Evolutionary conservation across 2,888 invertebrate species (phyloP).

Genomic region (Diogma glabrata): DNA sequence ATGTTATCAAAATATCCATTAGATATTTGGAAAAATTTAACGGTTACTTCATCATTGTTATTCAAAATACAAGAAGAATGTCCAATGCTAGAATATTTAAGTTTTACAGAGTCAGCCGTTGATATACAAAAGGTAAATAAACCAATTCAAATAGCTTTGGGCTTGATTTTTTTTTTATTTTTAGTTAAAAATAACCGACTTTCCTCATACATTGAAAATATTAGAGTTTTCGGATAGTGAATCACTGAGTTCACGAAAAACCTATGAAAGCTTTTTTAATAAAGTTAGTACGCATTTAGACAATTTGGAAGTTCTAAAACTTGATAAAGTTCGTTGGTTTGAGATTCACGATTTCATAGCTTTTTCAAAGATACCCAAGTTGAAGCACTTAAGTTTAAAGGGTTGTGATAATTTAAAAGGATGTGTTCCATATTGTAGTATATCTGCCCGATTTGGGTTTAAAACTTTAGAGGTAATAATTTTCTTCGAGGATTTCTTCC

Average conservation of each 20-base stretch:
- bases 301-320: slow-evolving; percentile 40
- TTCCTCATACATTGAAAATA: slow-evolving; percentile 49
- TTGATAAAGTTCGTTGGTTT: slow-evolving; percentile 64
- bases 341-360: slow-evolving; percentile 60
- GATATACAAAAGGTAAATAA: slow-evolving; percentile 32
- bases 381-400: slow-evolving; percentile 50
- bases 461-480: slow-evolving; percentile 30
- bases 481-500: no score
- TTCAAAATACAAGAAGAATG: slow-evolving; percentile 26
- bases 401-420: slow-evolving; percentile 56
- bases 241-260: slow-evolving; percentile 26
- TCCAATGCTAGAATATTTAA: slow-evolving; percentile 26
- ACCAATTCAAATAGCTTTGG: no score
- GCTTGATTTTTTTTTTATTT: no score
- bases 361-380: slow-evolving; percentile 52
- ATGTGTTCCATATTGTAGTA: slow-evolving; percentile 64
- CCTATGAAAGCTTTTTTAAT: slow-evolving; percentile 29
- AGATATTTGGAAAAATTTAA: slow-evolving; percentile 19
- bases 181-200: slow-evolving; percentile 50
- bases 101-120: slow-evolving; percentile 30
- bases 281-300: slow-evolving; percentile 30
- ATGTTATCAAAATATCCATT: slow-evolving; percentile 24
- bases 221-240: slow-evolving; percentile 41
- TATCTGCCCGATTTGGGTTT: slow-evolving; percentile 60
- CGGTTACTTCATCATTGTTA: slow-evolving; percentile 27